A percentile compares a stretch with the other conserved stretches of the same genome.
phyloP scores from a whole-genome alignment of 2,888 invertebrate genomes.

The Patella depressa region DNA sequence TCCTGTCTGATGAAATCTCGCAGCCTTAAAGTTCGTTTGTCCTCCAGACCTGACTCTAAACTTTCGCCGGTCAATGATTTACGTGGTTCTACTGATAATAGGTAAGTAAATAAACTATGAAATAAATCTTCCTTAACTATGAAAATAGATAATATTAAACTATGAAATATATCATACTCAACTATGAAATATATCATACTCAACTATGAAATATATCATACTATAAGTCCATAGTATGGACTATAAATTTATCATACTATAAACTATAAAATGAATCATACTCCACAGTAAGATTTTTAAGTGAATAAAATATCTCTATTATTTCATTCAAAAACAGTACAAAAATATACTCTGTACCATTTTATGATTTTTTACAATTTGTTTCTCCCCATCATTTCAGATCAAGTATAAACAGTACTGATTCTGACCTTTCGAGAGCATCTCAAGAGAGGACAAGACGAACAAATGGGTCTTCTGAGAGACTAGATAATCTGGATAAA shows the following conservation, averaged over 20 bases:
- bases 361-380: background rate
- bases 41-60: conserved; percentile 10
- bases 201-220: too few species aligned
- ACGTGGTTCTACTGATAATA: background rate
- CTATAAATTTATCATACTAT: too few species aligned
- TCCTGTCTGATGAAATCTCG: conserved; percentile 92
- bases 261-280: too few species aligned
- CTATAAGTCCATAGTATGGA: too few species aligned
- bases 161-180: too few species aligned
- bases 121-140: too few species aligned
- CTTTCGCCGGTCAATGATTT: conserved; percentile 14
- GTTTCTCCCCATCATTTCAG: conserved; percentile 23
- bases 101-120: background rate
- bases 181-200: too few species aligned
- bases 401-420: conserved; percentile 43
- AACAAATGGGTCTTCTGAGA: conserved; percentile 14
- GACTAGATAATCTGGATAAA: conserved; percentile 14
- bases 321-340: too few species aligned
- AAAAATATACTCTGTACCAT: too few species aligned
- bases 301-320: too few species aligned
- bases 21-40: conserved; percentile 47
- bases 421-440: conserved; percentile 35
- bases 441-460: conserved; percentile 10
- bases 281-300: too few species aligned
- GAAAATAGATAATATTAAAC: too few species aligned